Percentiles rank a stretch among this genome's conserved stretches.
These are phyloP conservation scores for Pocillopora damicornis DNA, from an alignment of 64 coral and sea anemone genomes.

Conservation along the genomic window DNA sequence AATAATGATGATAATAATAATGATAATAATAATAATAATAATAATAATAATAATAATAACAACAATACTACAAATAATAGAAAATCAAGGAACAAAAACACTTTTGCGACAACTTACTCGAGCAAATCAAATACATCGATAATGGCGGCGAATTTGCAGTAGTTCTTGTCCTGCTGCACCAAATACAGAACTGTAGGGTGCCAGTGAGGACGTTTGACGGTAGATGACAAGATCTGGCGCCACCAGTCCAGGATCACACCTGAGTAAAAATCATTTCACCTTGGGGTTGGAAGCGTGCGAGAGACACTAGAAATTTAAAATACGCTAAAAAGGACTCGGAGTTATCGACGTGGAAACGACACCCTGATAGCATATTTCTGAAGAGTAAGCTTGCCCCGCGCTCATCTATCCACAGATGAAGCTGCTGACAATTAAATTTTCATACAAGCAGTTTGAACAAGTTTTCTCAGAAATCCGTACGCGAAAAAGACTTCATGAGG, in stretches of 20 bases:
- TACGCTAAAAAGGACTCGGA: too few relatives aligned
- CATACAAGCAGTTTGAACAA: too few relatives aligned
- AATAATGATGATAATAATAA: background rate
- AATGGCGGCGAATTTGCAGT: constrained; percentile 91
- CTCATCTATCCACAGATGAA: too few relatives aligned
- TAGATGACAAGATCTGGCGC: constrained; percentile 79
- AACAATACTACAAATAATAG: background rate
- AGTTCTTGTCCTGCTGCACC: constrained; percentile 93
- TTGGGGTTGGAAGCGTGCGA: too few relatives aligned
- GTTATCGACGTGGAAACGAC: too few relatives aligned
- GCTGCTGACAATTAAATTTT: too few relatives aligned
- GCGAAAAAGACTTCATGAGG: too few relatives aligned
- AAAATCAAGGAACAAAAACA: background rate
- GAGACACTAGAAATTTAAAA: too few relatives aligned
- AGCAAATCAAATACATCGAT: constrained; percentile 97
- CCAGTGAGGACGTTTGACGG: constrained; percentile 75
- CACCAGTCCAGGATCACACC: constrained; percentile 97
- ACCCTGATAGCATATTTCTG: too few relatives aligned
- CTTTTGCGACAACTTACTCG: constrained; percentile 52
- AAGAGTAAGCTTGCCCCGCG: too few relatives aligned
- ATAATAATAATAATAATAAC: background rate
- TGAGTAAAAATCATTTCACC: background rate
- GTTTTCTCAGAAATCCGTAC: too few relatives aligned
- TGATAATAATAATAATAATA: background rate
- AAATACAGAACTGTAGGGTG: constrained; percentile 84